Base-by-base conservation (phyloP, 2,888 invertebrate species). In the Scrobipalpa costella region DNA sequence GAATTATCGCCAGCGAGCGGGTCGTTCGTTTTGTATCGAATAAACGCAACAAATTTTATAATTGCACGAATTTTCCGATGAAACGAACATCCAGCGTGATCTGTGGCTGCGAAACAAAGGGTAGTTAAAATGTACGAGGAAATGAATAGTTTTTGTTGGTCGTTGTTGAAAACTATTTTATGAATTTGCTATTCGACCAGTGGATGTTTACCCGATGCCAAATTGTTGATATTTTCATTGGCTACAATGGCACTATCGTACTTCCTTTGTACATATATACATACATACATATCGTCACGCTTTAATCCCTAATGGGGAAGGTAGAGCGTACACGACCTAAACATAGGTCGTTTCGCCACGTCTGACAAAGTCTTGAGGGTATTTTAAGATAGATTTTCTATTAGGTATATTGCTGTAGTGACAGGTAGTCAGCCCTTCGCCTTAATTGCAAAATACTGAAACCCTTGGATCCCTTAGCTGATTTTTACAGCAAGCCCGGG, bases 51-150 rank as follows among this genome's bases (percentile, higher is more conserved):
- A 19, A 50, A 19, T 50, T 52, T 52, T 52, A 44, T 5, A 13
- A 27, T 52, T 52, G 19, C 50, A 21, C 19, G 50, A 52, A 52
- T 52, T 21, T 52, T 21, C 50, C 27, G 27, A 52, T 52, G 50
- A 8, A 52, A 27, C 27, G 50, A 52, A 52, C 50, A 11, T 6
- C 0, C 50, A 2, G 21, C 21, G 50, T 52, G 50, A 52, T 52
- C 50, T 52, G 50, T 50, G 8, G 49, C 15, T 17, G 21, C 50
- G 50, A 7, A 52, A 52, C 50, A 52, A 52, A 52, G 50, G 11
- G 11, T 21, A 19, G 49, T 52, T 52, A 27, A 52, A 52, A 52
- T 52, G 8, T 52, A 52, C 19, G 50, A 27, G 50, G 7, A 52
- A 27, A 19, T 52, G 50, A 19, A 52, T 19, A 50, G 21, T 19